phyloP scores from a whole-genome alignment of 2,113 vertebrate genomes.

The Nestor notabilis region DNA sequence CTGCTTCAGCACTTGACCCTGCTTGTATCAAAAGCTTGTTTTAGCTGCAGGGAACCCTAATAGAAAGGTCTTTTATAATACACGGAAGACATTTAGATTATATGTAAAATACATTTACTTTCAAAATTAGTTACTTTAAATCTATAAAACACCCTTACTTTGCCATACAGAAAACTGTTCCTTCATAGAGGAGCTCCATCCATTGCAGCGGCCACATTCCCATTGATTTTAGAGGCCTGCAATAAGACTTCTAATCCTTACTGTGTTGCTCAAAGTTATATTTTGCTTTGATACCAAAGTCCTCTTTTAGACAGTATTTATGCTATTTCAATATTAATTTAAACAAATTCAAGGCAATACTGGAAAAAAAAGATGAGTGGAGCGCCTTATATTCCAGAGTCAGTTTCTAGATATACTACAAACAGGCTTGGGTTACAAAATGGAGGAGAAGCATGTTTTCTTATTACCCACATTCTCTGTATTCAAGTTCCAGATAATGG shows the following conservation, averaged over 20 bases:
- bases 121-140: conserved; percentile 4
- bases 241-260: not conserved
- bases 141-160: not conserved
- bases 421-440: not conserved
- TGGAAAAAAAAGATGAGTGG: not conserved
- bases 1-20: not conserved
- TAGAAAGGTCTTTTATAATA: not conserved
- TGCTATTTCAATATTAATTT: not conserved
- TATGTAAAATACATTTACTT: not conserved
- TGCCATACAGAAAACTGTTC: not conserved
- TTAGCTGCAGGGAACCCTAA: not conserved
- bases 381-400: not conserved
- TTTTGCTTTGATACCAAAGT: not conserved
- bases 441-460: not conserved
- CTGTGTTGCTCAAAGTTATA: not conserved
- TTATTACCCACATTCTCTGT: not conserved
- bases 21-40: not conserved
- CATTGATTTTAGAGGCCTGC: not conserved
- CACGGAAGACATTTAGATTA: not conserved
- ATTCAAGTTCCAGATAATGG: not conserved
- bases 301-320: not conserved
- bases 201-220: not conserved
- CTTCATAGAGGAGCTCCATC: not conserved
- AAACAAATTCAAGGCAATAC: not conserved
- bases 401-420: not conserved